Conservation (phyloP, 2,797 vertebrate genomes). For the Uromys caudimaculatus region DNA sequence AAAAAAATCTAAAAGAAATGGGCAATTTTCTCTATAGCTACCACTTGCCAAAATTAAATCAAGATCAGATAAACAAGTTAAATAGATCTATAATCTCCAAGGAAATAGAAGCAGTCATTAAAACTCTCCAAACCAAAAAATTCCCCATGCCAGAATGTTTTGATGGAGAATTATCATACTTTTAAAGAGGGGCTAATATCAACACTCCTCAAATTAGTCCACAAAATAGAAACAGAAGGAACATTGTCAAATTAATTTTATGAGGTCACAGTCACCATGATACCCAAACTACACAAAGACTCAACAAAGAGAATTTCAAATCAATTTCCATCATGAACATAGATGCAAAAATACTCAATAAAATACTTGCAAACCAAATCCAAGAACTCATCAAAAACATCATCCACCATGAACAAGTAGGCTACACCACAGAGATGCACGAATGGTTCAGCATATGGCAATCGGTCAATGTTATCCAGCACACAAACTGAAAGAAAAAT, state of each 20-base stretch:
- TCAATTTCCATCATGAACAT: background rate
- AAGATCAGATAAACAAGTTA: background rate
- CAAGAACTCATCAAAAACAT: background rate
- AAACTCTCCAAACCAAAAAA: background rate
- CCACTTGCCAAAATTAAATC: background rate
- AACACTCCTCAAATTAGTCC: background rate
- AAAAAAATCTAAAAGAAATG: background rate
- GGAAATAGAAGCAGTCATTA: background rate
- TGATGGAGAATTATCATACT: background rate
- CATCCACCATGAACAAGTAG: background rate
- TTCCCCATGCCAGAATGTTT: background rate
- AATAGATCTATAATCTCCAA: background rate
- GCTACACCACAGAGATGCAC: background rate
- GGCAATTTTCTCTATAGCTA: background rate
- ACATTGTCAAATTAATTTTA: background rate
- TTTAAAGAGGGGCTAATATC: background rate
- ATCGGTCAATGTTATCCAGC: background rate
- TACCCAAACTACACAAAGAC: background rate
- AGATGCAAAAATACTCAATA: background rate
- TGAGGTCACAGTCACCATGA: background rate
- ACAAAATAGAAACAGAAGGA: background rate
- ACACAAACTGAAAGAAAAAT: background rate
- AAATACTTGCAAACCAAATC: background rate
- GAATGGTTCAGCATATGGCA: background rate
- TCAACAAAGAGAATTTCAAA: background rate